These are phyloP conservation scores for Tipula vernalis DNA, from an alignment of 2,888 invertebrate genomes.

Conservation along the genomic window DNA sequence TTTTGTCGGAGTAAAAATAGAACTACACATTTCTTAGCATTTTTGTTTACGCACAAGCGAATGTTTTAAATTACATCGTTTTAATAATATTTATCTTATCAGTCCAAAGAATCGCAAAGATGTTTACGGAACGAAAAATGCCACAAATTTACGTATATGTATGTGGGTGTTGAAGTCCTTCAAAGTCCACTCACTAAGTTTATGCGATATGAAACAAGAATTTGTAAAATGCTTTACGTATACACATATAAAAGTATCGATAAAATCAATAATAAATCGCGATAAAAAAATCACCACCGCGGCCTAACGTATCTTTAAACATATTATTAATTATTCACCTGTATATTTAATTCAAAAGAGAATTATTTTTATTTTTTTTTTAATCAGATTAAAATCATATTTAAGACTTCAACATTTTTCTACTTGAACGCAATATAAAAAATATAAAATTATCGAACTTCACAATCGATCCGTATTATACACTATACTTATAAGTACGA, in stretches of 20 bases:
- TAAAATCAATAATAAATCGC: neutral
- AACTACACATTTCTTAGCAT: neutral
- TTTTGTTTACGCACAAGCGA: too few relatives aligned
- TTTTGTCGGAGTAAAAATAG: neutral
- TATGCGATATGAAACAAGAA: neutral
- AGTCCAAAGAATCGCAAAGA: too few relatives aligned
- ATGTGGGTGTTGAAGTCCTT: neutral
- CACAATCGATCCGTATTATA: neutral
- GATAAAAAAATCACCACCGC: neutral
- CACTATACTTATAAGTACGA: too few relatives aligned
- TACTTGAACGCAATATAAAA: neutral
- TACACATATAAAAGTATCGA: neutral
- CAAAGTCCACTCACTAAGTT: neutral
- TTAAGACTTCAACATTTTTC: neutral
- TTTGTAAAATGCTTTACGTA: neutral
- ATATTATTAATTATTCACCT: neutral
- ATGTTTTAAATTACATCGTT: too few relatives aligned
- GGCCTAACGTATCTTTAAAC: neutral
- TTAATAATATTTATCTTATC: neutral
- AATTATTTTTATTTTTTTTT: neutral
- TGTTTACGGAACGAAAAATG: too few relatives aligned
- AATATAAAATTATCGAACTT: neutral
- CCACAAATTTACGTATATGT: too few relatives aligned
- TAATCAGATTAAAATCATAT: slow-evolving; percentile 4
- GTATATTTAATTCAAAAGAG: neutral